Base-by-base conservation (phyloP, 2,888 invertebrate genomes). In the Epirrhoe alternata region DNA sequence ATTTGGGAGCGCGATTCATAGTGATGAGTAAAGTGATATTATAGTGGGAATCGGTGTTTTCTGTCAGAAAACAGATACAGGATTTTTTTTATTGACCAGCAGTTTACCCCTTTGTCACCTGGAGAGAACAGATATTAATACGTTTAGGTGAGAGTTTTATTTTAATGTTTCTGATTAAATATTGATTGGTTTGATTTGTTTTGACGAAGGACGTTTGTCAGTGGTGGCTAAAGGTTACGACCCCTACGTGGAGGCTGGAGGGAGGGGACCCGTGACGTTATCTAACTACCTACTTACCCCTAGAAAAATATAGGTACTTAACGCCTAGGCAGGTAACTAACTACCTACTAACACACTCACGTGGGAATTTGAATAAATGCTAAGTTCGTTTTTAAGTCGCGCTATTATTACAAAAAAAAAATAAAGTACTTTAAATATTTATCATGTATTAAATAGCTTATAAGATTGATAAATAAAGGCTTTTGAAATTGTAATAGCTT, bases 191-290 rank as follows among this genome's bases (percentile, higher is more conserved):
- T 79, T 80, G 79, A 82, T 84, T 86, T 86, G 84, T 85, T 87
- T 83, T 83, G 80, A 81, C 72, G 79, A 77, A 80, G 77, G 79
- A 78, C 78, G 73, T 73, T 70, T 74, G 71, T 67, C 64, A 74
- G 70, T 74, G 74, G 77, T 77, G 76, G 77, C 81, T 75, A 89
- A 91, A 90, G 89, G 89, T 90, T 87, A 84, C 77, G 88, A 89
- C 87, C 89, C 84, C 84, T 69, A 51, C 70, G 76, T 73, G 76
- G 77, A 78, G 79, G 78, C 73, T 80, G 81, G 77, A 71, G 80
- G 78, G 78, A 75, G 80, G 75, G 69, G 69, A 67, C 66, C 73
- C 72, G 75, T 78, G 81, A 78, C 79, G 86, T 88, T 89, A 89
- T 81, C 88, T 89, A 88, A 89, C 84, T 80, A 66, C n/a, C 86